Evolutionary conservation across 37 sponge, comb jelly and placozoan genomes (phyloP).

Genomic region (Haliclona indistincta): DNA sequence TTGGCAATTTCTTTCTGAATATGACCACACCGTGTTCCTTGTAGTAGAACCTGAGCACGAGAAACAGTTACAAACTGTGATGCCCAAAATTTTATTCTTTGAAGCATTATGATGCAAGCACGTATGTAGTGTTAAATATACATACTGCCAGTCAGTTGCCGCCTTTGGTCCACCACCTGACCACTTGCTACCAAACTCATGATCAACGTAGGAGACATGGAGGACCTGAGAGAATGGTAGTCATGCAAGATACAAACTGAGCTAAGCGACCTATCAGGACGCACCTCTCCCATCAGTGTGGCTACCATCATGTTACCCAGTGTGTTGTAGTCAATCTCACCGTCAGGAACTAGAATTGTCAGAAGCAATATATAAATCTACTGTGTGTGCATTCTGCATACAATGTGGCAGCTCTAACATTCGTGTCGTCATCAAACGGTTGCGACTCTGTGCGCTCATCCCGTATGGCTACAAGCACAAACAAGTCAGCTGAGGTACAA

Average conservation of each 20-base stretch:
- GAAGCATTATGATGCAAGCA: no score
- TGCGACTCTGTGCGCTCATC: no score
- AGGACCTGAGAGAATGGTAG: conserved; percentile 33
- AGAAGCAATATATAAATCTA: neutral
- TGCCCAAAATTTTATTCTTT: no score
- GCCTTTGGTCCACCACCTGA: conserved; percentile 7
- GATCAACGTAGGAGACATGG: conserved; percentile 58
- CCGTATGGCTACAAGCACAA: no score
- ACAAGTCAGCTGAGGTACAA: no score
- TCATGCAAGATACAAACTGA: neutral
- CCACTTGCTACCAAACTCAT: conserved; percentile 11
- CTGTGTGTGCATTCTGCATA: no score
- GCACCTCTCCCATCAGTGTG: conserved; percentile 44
- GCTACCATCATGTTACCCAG: conserved; percentile 58
- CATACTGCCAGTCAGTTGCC: conserved; percentile 69
- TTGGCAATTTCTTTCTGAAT: conserved; percentile 36
- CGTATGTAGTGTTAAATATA: neutral
- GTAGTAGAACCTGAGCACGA: conserved; percentile 46
- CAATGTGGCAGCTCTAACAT: no score
- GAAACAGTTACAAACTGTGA: neutral
- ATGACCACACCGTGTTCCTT: conserved; percentile 61
- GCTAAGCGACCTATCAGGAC: neutral
- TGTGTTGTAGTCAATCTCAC: conserved; percentile 54
- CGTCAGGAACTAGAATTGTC: conserved; percentile 14
- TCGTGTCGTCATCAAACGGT: no score